Base-by-base conservation (phyloP, 2,113 vertebrate genomes). In the Sinocyclocheilus rhinocerous region DNA sequence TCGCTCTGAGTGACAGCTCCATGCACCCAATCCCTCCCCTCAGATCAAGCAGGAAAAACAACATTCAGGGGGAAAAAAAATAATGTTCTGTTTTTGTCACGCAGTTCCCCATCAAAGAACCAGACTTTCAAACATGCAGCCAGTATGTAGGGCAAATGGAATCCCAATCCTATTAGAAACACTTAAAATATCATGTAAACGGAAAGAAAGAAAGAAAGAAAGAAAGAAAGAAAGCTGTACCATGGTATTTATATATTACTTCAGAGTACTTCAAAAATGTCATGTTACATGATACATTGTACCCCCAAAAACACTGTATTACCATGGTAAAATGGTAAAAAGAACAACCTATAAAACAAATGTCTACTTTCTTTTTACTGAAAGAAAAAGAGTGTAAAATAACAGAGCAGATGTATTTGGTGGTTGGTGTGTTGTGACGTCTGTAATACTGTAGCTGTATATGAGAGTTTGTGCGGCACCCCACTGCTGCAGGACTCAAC, bases 91-190 rank as follows among this genome's bases (percentile, higher is more conserved):
- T 90, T 50, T 76, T 76, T 50, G 73, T 76, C 88, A 83, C 69
- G 86, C 80, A 73, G 84, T 50, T 84, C 90, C 81, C 65, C 45
- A 81, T 89, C 90, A 88, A 86, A 86, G 81, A 50, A 84, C 67
- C 83, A 88, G 87, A 86, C 86, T 90, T 76, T 57, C 29, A 57
- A 11, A 85, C 83, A 86, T 84, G 88, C 90, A 82, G 91, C 90
- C 90, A 88, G 45, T 84, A 90, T 80, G 89, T 87, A 69, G 86
- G 86, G 88, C 63, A 88, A 93, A 94, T 88, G 76, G 90, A 91
- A 88, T 88, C 85, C 9, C 83, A 92, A 91, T 91, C 93, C 90
- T 88, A 90, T 77, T 50, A 18, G 22, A 63, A 76, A 84, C 15
- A 59, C 6, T 13, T 24, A 36, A 29, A 69, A 15, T 69, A 15